Percentiles rank a stretch among this genome's conserved stretches.
These are phyloP conservation scores for Drosophila anomelani DNA, from an alignment of 2,888 invertebrate species.

Conservation along the genomic window DNA sequence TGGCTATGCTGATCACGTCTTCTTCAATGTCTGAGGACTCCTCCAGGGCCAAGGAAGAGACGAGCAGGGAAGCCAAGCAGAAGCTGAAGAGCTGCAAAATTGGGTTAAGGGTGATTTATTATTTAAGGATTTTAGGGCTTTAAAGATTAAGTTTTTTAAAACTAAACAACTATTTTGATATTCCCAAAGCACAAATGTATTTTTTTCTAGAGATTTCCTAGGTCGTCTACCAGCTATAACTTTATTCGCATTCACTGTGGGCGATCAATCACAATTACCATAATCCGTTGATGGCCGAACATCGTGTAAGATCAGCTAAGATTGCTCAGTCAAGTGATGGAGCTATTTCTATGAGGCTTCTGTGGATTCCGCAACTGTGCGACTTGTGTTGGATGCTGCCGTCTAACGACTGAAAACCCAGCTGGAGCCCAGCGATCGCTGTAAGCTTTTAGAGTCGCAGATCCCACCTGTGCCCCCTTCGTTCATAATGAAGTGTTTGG, in stretches of 20 bases:
- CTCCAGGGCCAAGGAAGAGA: constrained; percentile 16
- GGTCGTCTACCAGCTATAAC: not conserved
- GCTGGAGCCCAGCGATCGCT: constrained; percentile 57
- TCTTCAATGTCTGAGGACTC: constrained; percentile 68
- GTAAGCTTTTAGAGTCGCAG: constrained; percentile 61
- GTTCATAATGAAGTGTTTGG: constrained; percentile 59
- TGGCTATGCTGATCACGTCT: constrained; percentile 79
- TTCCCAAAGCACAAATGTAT: not conserved
- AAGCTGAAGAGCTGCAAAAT: constrained; percentile 18
- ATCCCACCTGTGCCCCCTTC: constrained; percentile 10
- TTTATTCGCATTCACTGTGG: constrained; percentile 1
- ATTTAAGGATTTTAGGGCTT: no score
- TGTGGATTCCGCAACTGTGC: constrained; percentile 58
- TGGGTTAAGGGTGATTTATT: not conserved
- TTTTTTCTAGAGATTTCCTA: not conserved
- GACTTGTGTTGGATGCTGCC: constrained; percentile 76
- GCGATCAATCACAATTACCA: constrained; percentile 68
- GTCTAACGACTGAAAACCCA: constrained; percentile 64
- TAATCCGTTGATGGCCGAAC: constrained; percentile 58
- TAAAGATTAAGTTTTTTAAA: not conserved
- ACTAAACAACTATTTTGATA: no score
- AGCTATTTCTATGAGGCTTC: constrained; percentile 12
- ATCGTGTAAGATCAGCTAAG: constrained; percentile 50
- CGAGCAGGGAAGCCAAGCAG: constrained; percentile 4
- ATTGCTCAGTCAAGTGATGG: constrained; percentile 17